Conservation (phyloP, 1,140 invertebrate genomes). For the Odontomachus brunneus region DNA sequence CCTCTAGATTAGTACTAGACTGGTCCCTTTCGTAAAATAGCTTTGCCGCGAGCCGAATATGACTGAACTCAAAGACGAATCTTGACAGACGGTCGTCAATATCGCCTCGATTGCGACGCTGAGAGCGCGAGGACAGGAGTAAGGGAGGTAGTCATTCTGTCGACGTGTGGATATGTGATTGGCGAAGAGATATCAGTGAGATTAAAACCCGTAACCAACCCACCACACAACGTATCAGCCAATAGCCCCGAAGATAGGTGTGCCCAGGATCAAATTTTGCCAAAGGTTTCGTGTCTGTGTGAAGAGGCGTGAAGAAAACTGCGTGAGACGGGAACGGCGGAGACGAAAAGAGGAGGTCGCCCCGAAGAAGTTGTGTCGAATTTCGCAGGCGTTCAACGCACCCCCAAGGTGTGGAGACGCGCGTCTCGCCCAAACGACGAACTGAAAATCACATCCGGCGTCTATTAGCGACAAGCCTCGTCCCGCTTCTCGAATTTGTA, state of each 20-base stretch:
- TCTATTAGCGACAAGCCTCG: background rate
- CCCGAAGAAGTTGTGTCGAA: background rate
- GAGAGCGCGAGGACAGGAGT: constrained; percentile 35
- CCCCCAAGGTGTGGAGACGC: background rate
- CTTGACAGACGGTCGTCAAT: background rate
- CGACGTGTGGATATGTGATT: constrained; percentile 52
- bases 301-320: constrained; percentile 66
- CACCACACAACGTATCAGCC: constrained; percentile 83
- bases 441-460: too few relatives aligned
- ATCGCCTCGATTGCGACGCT: constrained; percentile 31
- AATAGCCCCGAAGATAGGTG: constrained; percentile 80
- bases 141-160: background rate
- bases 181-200: constrained; percentile 69
- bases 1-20: too few relatives aligned
- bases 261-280: constrained; percentile 78
- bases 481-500: background rate
- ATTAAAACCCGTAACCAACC: constrained; percentile 83
- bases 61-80: constrained; percentile 12
- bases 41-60: background rate
- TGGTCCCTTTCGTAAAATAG: background rate
- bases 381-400: background rate
- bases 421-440: background rate
- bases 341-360: constrained; percentile 44
- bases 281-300: constrained; percentile 58
- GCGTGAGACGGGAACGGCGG: constrained; percentile 29